Base-by-base conservation (phyloP, 2,113 vertebrate genomes). In the Oreochromis niloticus region DNA sequence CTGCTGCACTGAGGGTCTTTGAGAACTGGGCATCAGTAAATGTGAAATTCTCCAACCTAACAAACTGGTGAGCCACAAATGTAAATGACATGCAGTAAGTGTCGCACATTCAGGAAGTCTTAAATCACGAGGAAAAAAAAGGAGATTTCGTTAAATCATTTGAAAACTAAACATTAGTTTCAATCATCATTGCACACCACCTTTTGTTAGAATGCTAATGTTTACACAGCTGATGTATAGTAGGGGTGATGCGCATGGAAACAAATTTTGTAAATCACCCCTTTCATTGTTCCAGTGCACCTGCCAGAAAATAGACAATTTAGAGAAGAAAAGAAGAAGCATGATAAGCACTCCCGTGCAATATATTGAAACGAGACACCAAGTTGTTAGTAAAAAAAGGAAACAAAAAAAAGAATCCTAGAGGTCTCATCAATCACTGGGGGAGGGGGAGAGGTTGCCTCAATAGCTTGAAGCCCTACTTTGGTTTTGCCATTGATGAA, bases 401-500 rank as follows among this genome's bases (percentile, higher is more conserved):
- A 75, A 12, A 30, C 8, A 19, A 81, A 92, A 92, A 71, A 90
- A 50, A 88, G 82, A 94, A 92, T 92, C 90, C 85, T 87, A 57
- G 81, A 88, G 87, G 90, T 61, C 92, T 94, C 94, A 95, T 96
- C 94, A 92, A 89, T 95, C 93, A 94, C 63, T 82, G 27, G 92
- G 85, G 89, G 83, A 81, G 92, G 92, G 91, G 80, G 91, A 86
- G 81, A 39, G 36, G 79, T 46, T 59, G 56, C 41, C 88, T 92
- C 80, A 81, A 27, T 91, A 27, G 92, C 93, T 95, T 84, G 75
- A 90, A 95, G 93, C 94, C 89, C 92, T 90, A 92, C 92, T 94
- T 92, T 88, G 90, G 87, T 93, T 95, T 95, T 95, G 95, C 95
- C 95, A 95, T 92, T 95, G 94, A 95, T 91, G 88, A 95, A 95